Evolutionary conservation across 2,888 invertebrate genomes (phyloP).

Genomic region (Platynereis dumerilii): DNA sequence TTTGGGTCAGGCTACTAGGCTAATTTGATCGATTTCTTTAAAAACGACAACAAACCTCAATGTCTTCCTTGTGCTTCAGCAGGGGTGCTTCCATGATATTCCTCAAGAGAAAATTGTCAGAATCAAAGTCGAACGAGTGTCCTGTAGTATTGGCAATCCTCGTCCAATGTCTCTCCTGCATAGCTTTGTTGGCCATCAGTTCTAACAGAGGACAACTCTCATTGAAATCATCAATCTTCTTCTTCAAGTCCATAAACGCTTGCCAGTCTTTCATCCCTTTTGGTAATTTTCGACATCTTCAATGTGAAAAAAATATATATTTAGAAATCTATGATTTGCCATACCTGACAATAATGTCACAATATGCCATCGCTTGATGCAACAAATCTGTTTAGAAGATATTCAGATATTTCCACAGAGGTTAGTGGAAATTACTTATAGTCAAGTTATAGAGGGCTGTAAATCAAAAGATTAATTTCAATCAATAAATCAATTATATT

Average conservation of each 20-base stretch:
- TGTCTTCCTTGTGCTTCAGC: constrained; percentile 82
- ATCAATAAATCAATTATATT: too few species aligned
- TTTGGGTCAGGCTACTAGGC: too few species aligned
- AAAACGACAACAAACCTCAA: constrained; percentile 73
- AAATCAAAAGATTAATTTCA: too few species aligned
- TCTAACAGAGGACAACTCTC: constrained; percentile 85
- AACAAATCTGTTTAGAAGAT: too few species aligned
- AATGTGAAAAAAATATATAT: too few species aligned
- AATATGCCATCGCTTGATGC: too few species aligned
- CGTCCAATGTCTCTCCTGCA: constrained; percentile 83
- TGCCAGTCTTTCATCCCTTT: constrained; percentile 88
- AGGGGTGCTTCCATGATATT: constrained; percentile 86
- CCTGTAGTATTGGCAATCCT: constrained; percentile 69
- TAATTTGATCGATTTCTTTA: too few species aligned
- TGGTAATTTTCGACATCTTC: constrained; percentile 80
- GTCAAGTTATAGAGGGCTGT: too few species aligned
- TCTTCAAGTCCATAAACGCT: constrained; percentile 82
- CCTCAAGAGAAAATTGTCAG: constrained; percentile 79
- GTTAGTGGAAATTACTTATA: too few species aligned
- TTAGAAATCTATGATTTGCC: too few species aligned
- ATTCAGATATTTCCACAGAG: too few species aligned
- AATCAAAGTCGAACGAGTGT: constrained; percentile 79
- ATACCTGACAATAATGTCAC: too few species aligned
- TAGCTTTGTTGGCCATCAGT: constrained; percentile 81
- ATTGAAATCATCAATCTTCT: constrained; percentile 89